Conservation (phyloP, 2,888 invertebrate species). For the Calameuta filiformis region DNA sequence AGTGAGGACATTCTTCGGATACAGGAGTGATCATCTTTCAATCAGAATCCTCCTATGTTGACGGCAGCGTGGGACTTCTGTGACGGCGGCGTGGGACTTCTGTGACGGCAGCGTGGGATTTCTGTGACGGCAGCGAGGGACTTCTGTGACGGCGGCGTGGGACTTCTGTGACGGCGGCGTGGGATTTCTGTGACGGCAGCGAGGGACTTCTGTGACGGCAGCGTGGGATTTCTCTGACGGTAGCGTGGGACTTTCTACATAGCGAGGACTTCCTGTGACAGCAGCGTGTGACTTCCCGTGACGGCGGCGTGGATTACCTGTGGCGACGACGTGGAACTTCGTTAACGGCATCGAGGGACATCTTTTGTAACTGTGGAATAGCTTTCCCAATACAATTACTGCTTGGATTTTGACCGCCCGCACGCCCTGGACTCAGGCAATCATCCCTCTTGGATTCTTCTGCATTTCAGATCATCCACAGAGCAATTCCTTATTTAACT, state of each 20-base stretch:
- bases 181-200: background rate
- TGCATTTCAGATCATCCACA: background rate
- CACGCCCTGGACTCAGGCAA: background rate
- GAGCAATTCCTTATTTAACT: background rate
- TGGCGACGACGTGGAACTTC: background rate
- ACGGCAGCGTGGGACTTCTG: too few relatives aligned
- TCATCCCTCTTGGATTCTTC: background rate
- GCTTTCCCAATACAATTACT: background rate
- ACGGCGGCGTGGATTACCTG: background rate
- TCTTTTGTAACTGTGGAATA: background rate
- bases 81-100: too few relatives aligned
- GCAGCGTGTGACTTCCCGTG: background rate
- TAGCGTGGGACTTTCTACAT: background rate
- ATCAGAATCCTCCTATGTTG: too few relatives aligned
- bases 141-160: constrained; percentile 1
- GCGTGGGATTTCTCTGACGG: background rate
- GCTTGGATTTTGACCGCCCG: background rate
- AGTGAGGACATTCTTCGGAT: too few relatives aligned
- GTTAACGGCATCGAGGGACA: background rate
- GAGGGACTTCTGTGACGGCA: background rate
- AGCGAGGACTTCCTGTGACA: background rate
- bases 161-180: background rate
- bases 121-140: background rate
- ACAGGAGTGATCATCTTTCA: too few relatives aligned
- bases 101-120: too few relatives aligned